phyloP scores from a whole-genome alignment of 2,888 invertebrate species.

The Hartigia nigra region DNA sequence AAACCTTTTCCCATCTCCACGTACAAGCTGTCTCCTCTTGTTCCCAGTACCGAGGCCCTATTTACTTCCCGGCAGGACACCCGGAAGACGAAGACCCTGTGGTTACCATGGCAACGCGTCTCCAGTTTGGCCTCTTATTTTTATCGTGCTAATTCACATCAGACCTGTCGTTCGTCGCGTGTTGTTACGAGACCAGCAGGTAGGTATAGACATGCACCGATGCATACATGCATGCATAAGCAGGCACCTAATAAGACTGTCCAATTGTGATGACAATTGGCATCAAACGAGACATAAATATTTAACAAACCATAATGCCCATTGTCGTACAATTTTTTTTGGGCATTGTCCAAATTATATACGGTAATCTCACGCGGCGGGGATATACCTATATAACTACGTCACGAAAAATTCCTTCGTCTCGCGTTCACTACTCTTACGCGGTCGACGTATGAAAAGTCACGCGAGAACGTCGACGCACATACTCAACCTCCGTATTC shows the following conservation, averaged over 20 bases:
- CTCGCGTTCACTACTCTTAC: not conserved
- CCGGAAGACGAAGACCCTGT: not conserved
- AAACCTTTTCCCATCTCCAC: not conserved
- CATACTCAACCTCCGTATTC: not conserved
- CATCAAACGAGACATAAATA: not conserved
- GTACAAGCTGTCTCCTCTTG: not conserved
- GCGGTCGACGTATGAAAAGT: not conserved
- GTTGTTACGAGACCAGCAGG: not conserved
- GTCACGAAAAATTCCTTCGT: not conserved
- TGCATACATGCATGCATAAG: not conserved
- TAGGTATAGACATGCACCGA: not conserved
- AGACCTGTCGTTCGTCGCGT: not conserved
- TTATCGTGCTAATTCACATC: not conserved
- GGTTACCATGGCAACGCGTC: not conserved
- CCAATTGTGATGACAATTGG: not conserved
- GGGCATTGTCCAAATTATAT: not conserved
- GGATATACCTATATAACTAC: not conserved
- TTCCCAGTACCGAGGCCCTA: not conserved
- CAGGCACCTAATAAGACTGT: not conserved
- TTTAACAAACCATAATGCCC: not conserved
- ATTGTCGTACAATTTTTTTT: not conserved
- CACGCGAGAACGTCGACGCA: not conserved
- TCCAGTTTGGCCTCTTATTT: not conserved
- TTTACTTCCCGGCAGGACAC: not conserved
- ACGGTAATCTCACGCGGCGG: not conserved